phyloP scores from a whole-genome alignment of 2,888 invertebrate genomes.

The Aethes cnicana region DNA sequence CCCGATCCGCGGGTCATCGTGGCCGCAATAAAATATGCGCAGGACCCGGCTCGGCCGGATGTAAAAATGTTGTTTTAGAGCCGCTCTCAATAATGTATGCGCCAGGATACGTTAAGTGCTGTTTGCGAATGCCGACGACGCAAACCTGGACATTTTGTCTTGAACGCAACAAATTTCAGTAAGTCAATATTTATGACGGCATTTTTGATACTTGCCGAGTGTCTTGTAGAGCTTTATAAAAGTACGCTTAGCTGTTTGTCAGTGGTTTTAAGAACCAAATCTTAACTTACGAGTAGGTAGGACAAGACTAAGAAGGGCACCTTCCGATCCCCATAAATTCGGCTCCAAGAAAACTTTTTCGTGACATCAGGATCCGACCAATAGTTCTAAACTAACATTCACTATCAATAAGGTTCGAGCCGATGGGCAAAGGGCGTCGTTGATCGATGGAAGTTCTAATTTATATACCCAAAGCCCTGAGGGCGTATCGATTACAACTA shows the following conservation, averaged over 20 bases:
- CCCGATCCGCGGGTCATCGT: conserved; percentile 68
- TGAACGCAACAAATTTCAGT: too few species aligned
- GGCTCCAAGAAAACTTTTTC: conserved; percentile 20
- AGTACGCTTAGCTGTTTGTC: too few species aligned
- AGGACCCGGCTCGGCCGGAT: conserved; percentile 60
- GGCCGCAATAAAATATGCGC: conserved; percentile 79
- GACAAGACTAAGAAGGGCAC: too few species aligned
- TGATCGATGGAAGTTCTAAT: conserved; percentile 81
- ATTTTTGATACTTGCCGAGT: too few species aligned
- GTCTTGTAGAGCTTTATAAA: too few species aligned
- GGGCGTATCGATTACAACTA: conserved; percentile 80
- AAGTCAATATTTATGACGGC: too few species aligned
- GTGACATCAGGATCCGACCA: conserved; percentile 18
- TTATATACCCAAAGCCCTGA: conserved; percentile 80
- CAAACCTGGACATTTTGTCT: too few species aligned
- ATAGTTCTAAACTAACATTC: conserved; percentile 54
- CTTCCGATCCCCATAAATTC: conserved; percentile 27
- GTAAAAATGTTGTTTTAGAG: conserved; percentile 81
- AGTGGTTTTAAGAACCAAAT: too few species aligned
- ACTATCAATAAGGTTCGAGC: conserved; percentile 77
- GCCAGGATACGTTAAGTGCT: conserved; percentile 72
- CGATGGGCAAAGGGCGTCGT: conserved; percentile 77
- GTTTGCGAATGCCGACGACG: conserved; percentile 47
- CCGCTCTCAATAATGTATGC: conserved; percentile 74
- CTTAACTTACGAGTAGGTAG: too few species aligned